Percentiles rank a stretch among this genome's conserved stretches.
phyloP scores from a whole-genome alignment of 1,140 invertebrate genomes.

The Eumaeus atala region DNA sequence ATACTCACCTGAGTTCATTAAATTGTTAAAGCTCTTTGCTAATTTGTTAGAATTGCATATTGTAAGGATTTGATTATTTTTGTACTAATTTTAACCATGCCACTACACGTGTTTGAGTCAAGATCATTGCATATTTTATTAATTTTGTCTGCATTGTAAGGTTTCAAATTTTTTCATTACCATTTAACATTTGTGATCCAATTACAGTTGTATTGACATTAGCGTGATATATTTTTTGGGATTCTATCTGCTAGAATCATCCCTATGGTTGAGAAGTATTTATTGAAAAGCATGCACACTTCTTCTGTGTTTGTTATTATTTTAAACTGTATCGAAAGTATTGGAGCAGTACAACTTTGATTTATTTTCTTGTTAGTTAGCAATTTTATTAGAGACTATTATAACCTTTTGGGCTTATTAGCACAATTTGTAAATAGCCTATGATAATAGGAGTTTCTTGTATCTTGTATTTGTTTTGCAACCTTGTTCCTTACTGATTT shows the following conservation, averaged over 20 bases:
- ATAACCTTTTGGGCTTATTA: conserved; percentile 1
- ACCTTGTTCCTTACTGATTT: no score
- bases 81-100: background rate
- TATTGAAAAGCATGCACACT: conserved; percentile 2
- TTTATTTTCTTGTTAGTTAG: conserved; percentile 9
- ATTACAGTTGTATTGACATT: background rate
- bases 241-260: background rate
- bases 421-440: background rate
- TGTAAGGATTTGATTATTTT: background rate
- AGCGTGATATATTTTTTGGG: background rate
- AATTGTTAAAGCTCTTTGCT: conserved; percentile 3
- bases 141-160: background rate
- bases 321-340: background rate
- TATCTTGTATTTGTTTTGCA: no score
- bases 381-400: background rate
- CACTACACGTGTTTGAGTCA: background rate
- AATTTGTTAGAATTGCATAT: background rate
- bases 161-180: background rate
- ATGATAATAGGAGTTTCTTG: no score
- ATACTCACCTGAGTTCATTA: conserved; percentile 2
- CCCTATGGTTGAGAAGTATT: conserved; percentile 8
- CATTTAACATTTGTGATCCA: background rate
- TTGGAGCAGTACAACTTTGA: background rate
- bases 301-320: background rate
- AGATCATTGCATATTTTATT: background rate